Conservation (phyloP, 1,140 invertebrate genomes). For the Caligus rogercresseyi region DNA sequence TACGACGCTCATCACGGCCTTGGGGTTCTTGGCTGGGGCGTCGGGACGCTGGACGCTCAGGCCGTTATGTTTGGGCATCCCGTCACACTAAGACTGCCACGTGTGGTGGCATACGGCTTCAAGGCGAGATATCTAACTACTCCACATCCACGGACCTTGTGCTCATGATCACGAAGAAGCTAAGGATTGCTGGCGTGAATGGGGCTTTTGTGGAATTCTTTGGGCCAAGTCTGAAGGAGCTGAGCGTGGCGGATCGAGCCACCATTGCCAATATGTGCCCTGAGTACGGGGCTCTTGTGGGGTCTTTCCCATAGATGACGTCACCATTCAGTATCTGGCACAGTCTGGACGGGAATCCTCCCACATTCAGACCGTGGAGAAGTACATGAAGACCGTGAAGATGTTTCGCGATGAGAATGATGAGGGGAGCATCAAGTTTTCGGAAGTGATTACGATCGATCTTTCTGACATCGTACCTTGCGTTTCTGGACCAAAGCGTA, state of each 20-base stretch:
- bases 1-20: slow-evolving; percentile 40
- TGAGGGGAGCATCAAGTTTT: slow-evolving; percentile 32
- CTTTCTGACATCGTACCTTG: slow-evolving; percentile 32
- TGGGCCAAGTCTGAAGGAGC: slow-evolving; percentile 31
- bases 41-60: slow-evolving; percentile 24
- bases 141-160: slow-evolving; percentile 38
- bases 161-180: slow-evolving; percentile 33
- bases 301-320: slow-evolving; percentile 34
- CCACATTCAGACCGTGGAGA: slow-evolving; percentile 10
- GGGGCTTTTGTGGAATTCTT: slow-evolving; percentile 40
- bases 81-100: slow-evolving; percentile 20
- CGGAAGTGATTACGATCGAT: slow-evolving; percentile 34
- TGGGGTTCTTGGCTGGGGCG: slow-evolving; percentile 38
- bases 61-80: slow-evolving; percentile 24
- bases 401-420: slow-evolving; percentile 25
- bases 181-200: slow-evolving; percentile 35
- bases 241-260: slow-evolving; percentile 36
- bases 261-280: slow-evolving; percentile 40
- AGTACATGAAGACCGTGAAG: slow-evolving; percentile 2
- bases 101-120: slow-evolving; percentile 15
- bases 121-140: slow-evolving; percentile 10
- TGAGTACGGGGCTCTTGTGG: slow-evolving; percentile 37
- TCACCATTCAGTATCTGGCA: slow-evolving; percentile 31
- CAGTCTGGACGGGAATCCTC: slow-evolving; percentile 30
- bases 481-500: slow-evolving; percentile 37